Conservation (phyloP, 2,888 invertebrate genomes). For the Protophormia terraenovae region DNA sequence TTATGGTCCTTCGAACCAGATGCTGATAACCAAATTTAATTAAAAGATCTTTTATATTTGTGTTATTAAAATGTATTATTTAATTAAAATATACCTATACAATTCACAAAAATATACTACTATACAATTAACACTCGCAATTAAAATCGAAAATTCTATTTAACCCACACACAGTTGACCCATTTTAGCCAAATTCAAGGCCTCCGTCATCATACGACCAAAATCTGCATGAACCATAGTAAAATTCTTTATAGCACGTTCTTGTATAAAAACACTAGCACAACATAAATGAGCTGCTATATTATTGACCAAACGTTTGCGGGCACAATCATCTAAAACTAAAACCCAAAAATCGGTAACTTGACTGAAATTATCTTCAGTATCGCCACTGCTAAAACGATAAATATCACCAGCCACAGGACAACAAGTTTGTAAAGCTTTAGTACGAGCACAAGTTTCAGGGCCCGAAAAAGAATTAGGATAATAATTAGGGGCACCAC, state of each 20-base stretch:
- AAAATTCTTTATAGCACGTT: constrained; percentile 92
- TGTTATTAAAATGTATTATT: too few relatives aligned
- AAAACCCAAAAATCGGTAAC: constrained; percentile 90
- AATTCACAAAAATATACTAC: too few relatives aligned
- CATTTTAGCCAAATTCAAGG: constrained; percentile 78
- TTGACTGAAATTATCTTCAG: constrained; percentile 95
- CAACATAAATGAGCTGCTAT: constrained; percentile 89
- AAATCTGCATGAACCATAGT: constrained; percentile 90
- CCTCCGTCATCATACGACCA: constrained; percentile 87
- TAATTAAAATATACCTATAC: too few relatives aligned
- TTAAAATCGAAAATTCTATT: not conserved
- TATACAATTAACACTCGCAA: too few relatives aligned
- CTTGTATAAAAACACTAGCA: constrained; percentile 93
- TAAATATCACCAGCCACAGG: constrained; percentile 88
- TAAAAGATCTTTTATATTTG: too few relatives aligned
- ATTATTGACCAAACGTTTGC: constrained; percentile 88
- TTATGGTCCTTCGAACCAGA: too few relatives aligned
- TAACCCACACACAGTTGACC: constrained; percentile 4
- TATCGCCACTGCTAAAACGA: constrained; percentile 89
- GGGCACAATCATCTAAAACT: constrained; percentile 88
- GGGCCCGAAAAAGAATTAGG: constrained; percentile 98
- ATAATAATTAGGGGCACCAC: constrained; percentile 95
- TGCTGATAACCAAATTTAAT: too few relatives aligned
- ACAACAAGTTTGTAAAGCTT: constrained; percentile 83
- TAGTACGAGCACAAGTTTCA: constrained; percentile 86